A percentile compares a stretch with the other conserved stretches of the same genome.
Conservation (phyloP, 2,113 vertebrate genomes). For the Chaenogobius annularis region DNA sequence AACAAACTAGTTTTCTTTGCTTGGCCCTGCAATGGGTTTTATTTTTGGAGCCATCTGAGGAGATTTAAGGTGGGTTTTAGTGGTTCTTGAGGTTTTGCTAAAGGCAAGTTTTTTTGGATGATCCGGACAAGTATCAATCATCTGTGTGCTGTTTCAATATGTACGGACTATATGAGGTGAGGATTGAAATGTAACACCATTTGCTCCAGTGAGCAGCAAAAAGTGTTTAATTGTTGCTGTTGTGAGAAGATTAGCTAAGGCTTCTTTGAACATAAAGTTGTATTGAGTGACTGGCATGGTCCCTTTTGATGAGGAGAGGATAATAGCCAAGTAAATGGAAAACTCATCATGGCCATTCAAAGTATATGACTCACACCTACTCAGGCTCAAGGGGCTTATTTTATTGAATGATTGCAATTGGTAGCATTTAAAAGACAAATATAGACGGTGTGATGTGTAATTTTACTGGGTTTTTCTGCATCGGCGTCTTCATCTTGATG, state of each 20-base stretch:
- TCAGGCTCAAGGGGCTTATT: slow-evolving; percentile 13
- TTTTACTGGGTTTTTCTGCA: slow-evolving; percentile 35
- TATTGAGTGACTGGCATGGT: slow-evolving; percentile 12
- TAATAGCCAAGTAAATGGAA: slow-evolving; percentile 33
- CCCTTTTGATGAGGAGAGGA: slow-evolving; percentile 17
- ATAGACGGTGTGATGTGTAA: slow-evolving; percentile 12
- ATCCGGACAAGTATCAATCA: slow-evolving; percentile 7
- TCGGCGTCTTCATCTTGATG: neutral
- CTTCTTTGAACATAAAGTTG: neutral
- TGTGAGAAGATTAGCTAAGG: slow-evolving; percentile 11
- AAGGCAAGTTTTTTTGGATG: slow-evolving; percentile 7
- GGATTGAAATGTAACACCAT: slow-evolving; percentile 23
- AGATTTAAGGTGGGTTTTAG: no score
- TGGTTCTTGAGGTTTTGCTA: neutral
- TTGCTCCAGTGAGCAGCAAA: slow-evolving; percentile 11
- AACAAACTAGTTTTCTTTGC: slow-evolving; percentile 14
- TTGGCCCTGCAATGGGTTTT: neutral
- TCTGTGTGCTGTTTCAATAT: slow-evolving; percentile 10
- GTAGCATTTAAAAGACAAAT: slow-evolving; percentile 25
- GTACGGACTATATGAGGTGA: slow-evolving; percentile 16
- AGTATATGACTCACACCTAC: slow-evolving; percentile 27
- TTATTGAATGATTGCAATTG: slow-evolving; percentile 19
- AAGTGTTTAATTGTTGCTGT: slow-evolving; percentile 2
- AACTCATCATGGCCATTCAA: slow-evolving; percentile 46
- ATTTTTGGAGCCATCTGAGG: slow-evolving; percentile 8